Evolutionary conservation across 2,797 vertebrate genomes (phyloP), one percentile per base, ranked within the genome.

Genomic region (Masticophis lateralis): DNA sequence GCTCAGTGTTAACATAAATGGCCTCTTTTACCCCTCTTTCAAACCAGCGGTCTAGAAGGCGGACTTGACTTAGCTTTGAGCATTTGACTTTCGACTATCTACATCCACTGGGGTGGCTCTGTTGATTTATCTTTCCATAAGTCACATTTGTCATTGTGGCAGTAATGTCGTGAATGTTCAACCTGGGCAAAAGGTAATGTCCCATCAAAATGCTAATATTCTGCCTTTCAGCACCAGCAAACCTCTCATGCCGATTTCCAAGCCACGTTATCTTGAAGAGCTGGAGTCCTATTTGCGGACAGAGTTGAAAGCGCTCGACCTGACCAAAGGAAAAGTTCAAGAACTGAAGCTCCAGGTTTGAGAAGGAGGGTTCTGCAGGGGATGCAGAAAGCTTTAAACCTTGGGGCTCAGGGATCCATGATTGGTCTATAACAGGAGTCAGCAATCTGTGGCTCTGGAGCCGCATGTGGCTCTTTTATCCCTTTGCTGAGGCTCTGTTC

Each of bases 261-360:
- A 98, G 95, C 98, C 98, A 4, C 95, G 60, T 56, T 96, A 98
- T 90, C 96, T 98, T 59, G 95, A 98, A 94, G 96, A 98, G 55
- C 96, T 99, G 93, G 98, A 98, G 93, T 95, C 93, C 87, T 98
- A 98, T 91, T 94, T 98, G 87, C 97, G 95, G 93, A 97, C 97
- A 94, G 98, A 98, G 94, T 97, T 99, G 51, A 97, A 97, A 25
- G 87, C 95, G 51, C 96, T 98, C 90, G 96, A 96, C 94, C 63
- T 97, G 12, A 90, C 95, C 11, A 95, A 97, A 20, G 97, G 97
- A 25, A 97, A 97, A 28, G 83, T 93, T 11, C 98, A 98, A 94
- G 98, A 98, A 90, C 94, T 98, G 69, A 98, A 96, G 94, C 97
- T 99, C 12, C 98, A 99, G 98, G 98, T 99, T 79, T 96, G 97